Evolutionary conservation across 2,888 invertebrate species (phyloP), one percentile per base, ranked within the genome.

Genomic region (Magallana nippona): DNA sequence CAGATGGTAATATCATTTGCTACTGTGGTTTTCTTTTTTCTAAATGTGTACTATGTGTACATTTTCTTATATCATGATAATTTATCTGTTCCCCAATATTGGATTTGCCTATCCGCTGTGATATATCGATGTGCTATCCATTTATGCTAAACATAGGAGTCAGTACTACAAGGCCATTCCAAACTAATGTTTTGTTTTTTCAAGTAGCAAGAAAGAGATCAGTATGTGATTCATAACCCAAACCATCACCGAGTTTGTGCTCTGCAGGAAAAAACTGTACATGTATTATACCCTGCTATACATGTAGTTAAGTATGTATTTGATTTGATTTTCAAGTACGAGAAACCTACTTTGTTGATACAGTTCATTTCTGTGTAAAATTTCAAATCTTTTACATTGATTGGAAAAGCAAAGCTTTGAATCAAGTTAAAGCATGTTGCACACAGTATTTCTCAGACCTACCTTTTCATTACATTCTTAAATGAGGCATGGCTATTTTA

Each of bases 31-130:
- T 71, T 71, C 27, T 71, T 32, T 71, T 71, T 32, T 71, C 60
- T 71, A 27, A 71, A 71, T 71, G 27, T 71, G 71, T 71, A 71
- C 32, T 15, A 13, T 71, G 27, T 32, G 71, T 71, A 71, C 32
- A 32, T 27, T 71, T 71, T 71, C 19, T 71, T 71, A 71, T 27
- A 71, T 71, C 71, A 71, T 71, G 71, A 71, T 22, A 71, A 71
- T 32, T 60, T 60, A 60, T 71, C 71, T 71, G 71, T 71, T 71
- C 71, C 71, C 71, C 71, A 27, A 71, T 71, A 71, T 71, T 71
- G 71, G 71, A 71, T 13, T 71, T 71, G 71, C 71, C 71, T 71
- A 71, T 71, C 71, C 71, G 71, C 71, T 71, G 71, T 71, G 71
- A 71, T 71, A 71, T 71, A 71, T 71, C 32, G 27, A 71, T 71